Base-by-base conservation (phyloP, 2,113 vertebrate genomes). In the Garra rufa region DNA sequence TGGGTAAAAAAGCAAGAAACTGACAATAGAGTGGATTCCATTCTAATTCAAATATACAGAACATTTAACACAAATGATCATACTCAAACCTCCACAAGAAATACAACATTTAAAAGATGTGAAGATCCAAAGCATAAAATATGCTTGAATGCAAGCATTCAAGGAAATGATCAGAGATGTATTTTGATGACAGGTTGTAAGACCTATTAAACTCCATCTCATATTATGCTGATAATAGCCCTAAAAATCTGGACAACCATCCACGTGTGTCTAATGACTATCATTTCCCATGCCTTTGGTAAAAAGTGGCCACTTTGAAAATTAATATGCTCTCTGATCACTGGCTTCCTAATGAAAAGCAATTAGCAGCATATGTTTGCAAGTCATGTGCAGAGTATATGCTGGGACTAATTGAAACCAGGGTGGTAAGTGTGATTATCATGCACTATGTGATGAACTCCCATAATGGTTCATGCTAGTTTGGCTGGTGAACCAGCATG, bases 291-390 rank as follows among this genome's bases (percentile, higher is more conserved):
- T 52, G 83, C 76, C 83, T 90, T 83, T 74, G 82, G 38, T 43
- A 85, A 61, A 67, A 73, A 90, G 85, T 74, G 77, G 84, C 44
- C 85, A 85, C 71, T 70, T 83, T 86, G 84, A 57, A 73, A 88
- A 89, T 86, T 85, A 87, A 89, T 85, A 87, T 88, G 85, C 79
- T 91, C 75, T 89, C 83, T 85, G 87, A 92, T 90, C 67, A 34
- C 81, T 83, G 83, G 75, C 84, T 89, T 88, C 70, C 84, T 89
- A 89, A 93, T 91, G 86, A 89, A 91, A 91, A 83, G 80, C 88
- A 69, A 91, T 93, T 92, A 91, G 74, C 71, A 83, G 80, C 88
- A 90, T 92, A 88, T 91, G 89, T 90, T 89, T 89, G 84, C 65
- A 79, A 85, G 89, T 81, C 81, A 81, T 87, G 63, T 81, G 65